phyloP scores from a whole-genome alignment of 2,797 vertebrate genomes.

The Tolypeutes matacus region DNA sequence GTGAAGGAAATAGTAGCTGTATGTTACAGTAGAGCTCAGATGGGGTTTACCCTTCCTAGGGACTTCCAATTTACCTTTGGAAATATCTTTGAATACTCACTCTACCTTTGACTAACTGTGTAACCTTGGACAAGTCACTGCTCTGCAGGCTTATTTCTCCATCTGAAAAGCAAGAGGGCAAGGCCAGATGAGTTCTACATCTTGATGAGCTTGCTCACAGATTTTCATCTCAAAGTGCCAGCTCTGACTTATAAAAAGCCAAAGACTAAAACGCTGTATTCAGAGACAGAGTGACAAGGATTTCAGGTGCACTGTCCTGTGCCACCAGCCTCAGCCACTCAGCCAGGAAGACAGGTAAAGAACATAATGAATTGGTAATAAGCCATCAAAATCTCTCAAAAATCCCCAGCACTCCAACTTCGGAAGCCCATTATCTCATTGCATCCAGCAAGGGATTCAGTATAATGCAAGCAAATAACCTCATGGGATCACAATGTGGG shows the following conservation, averaged over 20 bases:
- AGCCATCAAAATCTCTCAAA: conserved; percentile 53
- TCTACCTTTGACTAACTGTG: neutral
- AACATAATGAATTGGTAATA: conserved; percentile 47
- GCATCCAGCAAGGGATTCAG: conserved; percentile 15
- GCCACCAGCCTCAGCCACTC: neutral
- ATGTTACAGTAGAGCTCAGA: conserved; percentile 25
- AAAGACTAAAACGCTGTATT: conserved; percentile 56
- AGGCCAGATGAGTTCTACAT: neutral
- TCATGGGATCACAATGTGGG: neutral
- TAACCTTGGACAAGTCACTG: conserved; percentile 27
- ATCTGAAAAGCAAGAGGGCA: conserved; percentile 55
- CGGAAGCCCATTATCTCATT: conserved; percentile 43
- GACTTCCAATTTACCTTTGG: conserved; percentile 38
- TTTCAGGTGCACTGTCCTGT: neutral
- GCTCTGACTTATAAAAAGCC: conserved; percentile 54
- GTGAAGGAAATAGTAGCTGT: conserved; percentile 36
- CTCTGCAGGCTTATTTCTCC: conserved; percentile 46
- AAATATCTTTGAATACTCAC: conserved; percentile 55
- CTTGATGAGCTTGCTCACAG: conserved; percentile 50
- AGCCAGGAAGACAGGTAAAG: neutral
- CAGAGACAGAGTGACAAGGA: conserved; percentile 33
- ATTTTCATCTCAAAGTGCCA: conserved; percentile 56
- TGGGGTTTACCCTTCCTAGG: neutral
- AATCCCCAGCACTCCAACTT: neutral
- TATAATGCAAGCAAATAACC: conserved; percentile 55